Evolutionary conservation across 2,113 vertebrate genomes (phyloP), one percentile per base, ranked within the genome.

Genomic region (Lichenostomus cassidix): DNA sequence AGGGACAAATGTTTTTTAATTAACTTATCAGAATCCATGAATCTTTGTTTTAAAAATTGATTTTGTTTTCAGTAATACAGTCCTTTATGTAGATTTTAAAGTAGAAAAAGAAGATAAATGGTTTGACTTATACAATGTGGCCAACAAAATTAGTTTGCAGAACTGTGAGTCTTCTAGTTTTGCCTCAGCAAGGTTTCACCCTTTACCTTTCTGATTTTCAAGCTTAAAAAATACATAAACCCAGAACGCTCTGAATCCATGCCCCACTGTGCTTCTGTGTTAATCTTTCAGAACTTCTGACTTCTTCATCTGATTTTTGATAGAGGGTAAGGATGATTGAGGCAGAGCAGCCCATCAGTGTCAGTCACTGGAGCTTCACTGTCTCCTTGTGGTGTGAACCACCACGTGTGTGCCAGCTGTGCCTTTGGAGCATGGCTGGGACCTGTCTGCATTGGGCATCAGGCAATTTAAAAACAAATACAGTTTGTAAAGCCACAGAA

Each of bases 231-330:
- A 1, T 8, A 12, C 41, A 33, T 17, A 49, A 55, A 35, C 12
- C 3, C 44, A 83, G 12, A 83, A 76, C 1, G 35, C 11, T 46
- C 42, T 64, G 41, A 64, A 39, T 42, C 4, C 8, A 7, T 21
- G 8, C 29, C 4, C 14, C 69, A 9, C 6, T 44, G 29, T 4
- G 1, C 28, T 68, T 65, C 18, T 29, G 0, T 15, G 21, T 46
- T 62, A 33, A 68, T 39, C 15, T 56, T 86, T 46, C 49, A 76
- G 14, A 50, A 18, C 19, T 62, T 70, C n/a, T 59, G 56, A 71
- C 9, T 27, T n/a, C 15, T 77, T 62, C 12, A 8, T 37, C 19
- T 58, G 41, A 59, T 31, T 37, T 85, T 59, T 79, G 7, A 42
- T 25, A 21, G 39, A 53, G 12, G 15, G 11, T 25, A 33, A 71